Conservation (phyloP, 2,797 vertebrate species). For the Amblyraja radiata region DNA sequence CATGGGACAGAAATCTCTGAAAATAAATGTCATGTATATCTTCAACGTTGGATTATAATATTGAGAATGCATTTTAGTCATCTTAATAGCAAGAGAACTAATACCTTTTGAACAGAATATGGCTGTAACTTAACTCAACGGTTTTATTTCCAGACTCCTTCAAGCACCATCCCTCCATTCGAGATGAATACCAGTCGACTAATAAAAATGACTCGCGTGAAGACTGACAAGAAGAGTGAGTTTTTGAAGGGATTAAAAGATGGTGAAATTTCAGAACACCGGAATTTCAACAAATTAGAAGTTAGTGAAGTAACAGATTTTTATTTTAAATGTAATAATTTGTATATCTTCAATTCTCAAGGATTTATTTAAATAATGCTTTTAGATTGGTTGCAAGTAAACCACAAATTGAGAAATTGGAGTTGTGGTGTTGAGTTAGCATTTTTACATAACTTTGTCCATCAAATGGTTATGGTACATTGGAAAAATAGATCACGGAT, state of each 20-base stretch:
- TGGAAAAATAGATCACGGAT: no score
- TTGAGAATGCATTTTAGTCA: not conserved
- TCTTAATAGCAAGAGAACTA: not conserved
- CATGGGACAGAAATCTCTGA: not conserved
- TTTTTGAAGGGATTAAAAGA: slow-evolving; percentile 93
- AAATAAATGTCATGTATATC: not conserved
- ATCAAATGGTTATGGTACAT: no score
- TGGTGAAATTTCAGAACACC: slow-evolving; percentile 78
- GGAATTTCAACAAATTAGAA: slow-evolving; percentile 83
- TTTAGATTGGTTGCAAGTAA: not conserved
- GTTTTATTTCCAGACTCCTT: slow-evolving; percentile 66
- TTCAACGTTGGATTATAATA: not conserved
- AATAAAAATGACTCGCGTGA: slow-evolving; percentile 84
- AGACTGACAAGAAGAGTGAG: slow-evolving; percentile 92
- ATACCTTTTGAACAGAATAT: not conserved
- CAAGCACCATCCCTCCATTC: slow-evolving; percentile 91
- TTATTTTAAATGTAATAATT: not conserved
- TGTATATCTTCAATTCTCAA: not conserved
- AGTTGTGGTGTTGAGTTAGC: not conserved
- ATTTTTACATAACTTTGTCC: no score
- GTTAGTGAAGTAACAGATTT: slow-evolving; percentile 53
- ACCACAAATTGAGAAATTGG: not conserved
- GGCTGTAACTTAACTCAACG: not conserved
- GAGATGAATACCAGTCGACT: slow-evolving; percentile 88
- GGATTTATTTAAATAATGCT: not conserved